phyloP scores from a whole-genome alignment of 1,140 invertebrate species.

The Polypedilum pembai region DNA sequence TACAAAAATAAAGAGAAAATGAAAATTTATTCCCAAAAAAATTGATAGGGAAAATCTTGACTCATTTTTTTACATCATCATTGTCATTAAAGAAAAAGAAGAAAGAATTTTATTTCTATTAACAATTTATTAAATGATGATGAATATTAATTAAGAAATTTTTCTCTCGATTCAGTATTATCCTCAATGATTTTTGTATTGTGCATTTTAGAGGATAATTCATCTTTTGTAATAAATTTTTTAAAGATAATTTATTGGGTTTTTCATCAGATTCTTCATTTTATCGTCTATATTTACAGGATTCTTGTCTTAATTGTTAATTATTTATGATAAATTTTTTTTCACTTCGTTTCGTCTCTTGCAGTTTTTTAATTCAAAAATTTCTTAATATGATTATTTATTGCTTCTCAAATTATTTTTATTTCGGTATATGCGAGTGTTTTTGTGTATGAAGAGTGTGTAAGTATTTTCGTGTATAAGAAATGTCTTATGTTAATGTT shows the following conservation, averaged over 20 bases:
- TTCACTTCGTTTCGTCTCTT: not conserved
- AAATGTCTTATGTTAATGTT: not conserved
- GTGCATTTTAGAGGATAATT: too few relatives aligned
- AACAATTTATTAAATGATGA: too few relatives aligned
- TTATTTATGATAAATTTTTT: constrained; percentile 17
- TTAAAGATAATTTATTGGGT: not conserved
- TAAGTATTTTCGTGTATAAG: not conserved
- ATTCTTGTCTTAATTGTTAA: not conserved
- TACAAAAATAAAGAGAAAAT: too few relatives aligned
- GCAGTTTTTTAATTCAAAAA: not conserved
- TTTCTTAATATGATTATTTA: constrained; percentile 16
- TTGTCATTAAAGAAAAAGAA: too few relatives aligned
- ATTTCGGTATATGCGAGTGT: not conserved
- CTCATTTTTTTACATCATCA: too few relatives aligned
- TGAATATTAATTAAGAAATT: too few relatives aligned
- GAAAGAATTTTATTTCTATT: too few relatives aligned
- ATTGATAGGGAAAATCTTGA: too few relatives aligned
- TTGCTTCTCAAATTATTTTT: constrained; percentile 8
- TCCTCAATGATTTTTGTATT: too few relatives aligned
- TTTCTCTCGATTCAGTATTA: too few relatives aligned
- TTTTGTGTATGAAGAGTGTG: not conserved
- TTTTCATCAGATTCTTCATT: constrained; percentile 9
- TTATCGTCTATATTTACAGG: not conserved
- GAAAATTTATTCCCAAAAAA: too few relatives aligned
- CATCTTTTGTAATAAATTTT: not conserved